These are phyloP conservation scores for Notothenia rossii DNA, from an alignment of 2,113 vertebrate genomes.

Conservation along the genomic window DNA sequence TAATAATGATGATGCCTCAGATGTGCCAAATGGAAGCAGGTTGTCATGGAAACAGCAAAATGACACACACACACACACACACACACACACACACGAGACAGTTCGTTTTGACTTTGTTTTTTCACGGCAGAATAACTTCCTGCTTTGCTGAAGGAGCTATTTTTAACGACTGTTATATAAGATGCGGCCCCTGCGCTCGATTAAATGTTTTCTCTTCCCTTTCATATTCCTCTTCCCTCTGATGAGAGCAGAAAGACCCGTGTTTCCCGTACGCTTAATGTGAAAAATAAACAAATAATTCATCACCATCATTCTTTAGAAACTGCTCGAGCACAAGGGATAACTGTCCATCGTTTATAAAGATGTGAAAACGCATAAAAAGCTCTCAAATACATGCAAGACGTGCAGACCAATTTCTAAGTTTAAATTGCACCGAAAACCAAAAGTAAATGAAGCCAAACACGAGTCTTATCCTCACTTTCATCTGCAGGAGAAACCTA, in stretches of 20 bases:
- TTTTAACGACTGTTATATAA: constrained; percentile 83
- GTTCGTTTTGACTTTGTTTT: constrained; percentile 60
- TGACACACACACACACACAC: constrained; percentile 63
- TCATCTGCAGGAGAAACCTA: neutral
- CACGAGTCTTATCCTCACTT: neutral
- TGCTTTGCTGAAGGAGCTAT: constrained; percentile 75
- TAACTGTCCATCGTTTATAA: constrained; percentile 7
- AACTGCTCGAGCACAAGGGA: neutral
- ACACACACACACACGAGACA: constrained; percentile 41
- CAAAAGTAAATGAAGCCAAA: neutral
- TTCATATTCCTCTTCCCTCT: constrained; percentile 34
- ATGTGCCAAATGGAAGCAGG: constrained; percentile 68
- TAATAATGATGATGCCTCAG: constrained; percentile 57
- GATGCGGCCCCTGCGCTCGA: constrained; percentile 58
- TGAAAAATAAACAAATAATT: too few relatives aligned
- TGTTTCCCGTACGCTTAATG: neutral
- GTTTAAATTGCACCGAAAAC: neutral
- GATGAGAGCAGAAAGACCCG: constrained; percentile 11
- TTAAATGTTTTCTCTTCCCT: constrained; percentile 41
- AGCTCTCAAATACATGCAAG: neutral
- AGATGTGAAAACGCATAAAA: neutral
- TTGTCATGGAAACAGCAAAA: constrained; percentile 84
- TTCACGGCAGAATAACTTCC: constrained; percentile 62
- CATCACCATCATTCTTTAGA: neutral
- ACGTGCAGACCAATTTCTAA: neutral